These are phyloP conservation scores for Aleiodes alternator DNA, from an alignment of 2,888 invertebrate species.

Conservation along the genomic window DNA sequence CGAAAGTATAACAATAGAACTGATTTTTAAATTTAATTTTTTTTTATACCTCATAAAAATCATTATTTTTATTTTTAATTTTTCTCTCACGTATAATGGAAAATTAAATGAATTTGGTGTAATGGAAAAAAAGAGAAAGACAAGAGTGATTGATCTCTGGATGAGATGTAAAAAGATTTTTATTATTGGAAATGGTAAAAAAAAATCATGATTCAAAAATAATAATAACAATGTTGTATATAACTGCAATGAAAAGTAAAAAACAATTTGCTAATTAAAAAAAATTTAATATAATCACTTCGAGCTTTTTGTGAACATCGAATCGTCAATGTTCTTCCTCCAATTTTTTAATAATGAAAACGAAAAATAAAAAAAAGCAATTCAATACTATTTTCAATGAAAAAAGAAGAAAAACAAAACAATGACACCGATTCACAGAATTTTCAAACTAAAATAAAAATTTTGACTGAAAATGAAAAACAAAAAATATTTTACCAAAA, in stretches of 20 bases:
- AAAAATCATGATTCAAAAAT: too few species aligned
- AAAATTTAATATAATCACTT: slow-evolving; percentile 10
- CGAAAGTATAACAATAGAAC: background rate
- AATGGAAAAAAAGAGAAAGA: slow-evolving; percentile 2
- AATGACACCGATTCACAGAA: background rate
- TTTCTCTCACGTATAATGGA: background rate
- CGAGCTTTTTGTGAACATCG: slow-evolving; percentile 7
- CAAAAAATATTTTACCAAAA: background rate
- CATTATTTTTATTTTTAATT: background rate
- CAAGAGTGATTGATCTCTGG: slow-evolving; percentile 30
- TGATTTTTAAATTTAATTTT: too few species aligned
- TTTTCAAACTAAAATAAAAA: background rate
- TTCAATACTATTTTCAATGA: background rate
- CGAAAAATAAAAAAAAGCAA: background rate
- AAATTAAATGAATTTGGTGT: background rate
- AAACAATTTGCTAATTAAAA: slow-evolving; percentile 10
- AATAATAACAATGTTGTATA: slow-evolving; percentile 25
- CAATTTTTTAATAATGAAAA: background rate
- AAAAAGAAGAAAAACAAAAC: background rate
- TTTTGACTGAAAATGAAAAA: background rate
- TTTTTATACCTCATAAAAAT: too few species aligned
- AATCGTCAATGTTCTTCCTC: slow-evolving; percentile 25
- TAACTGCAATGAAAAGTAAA: slow-evolving; percentile 9
- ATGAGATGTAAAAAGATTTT: background rate
- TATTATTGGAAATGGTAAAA: too few species aligned